A percentile compares a stretch with the other conserved stretches of the same genome.
Evolutionary conservation across 2,888 invertebrate species (phyloP).

Genomic region (Acrobasis repandana): DNA sequence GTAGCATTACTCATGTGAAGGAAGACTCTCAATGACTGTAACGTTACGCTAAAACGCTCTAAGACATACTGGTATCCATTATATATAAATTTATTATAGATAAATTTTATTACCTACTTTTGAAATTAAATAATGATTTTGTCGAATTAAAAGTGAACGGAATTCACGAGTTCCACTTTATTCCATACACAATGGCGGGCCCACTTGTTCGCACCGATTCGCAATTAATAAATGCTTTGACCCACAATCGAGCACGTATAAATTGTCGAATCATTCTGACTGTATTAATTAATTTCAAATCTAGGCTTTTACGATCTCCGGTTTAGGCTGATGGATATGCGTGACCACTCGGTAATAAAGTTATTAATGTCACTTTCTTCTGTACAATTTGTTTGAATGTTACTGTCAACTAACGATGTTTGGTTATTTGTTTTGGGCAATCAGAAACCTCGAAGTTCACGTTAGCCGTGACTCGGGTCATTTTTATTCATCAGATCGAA

Average conservation of each 20-base stretch:
- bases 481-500: slow-evolving; percentile 10
- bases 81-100: too few relatives aligned
- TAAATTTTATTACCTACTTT: slow-evolving; percentile 15
- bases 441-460: neutral
- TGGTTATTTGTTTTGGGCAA: slow-evolving; percentile 33
- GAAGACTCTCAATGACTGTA: neutral
- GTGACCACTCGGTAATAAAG: slow-evolving; percentile 53
- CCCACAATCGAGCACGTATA: slow-evolving; percentile 61
- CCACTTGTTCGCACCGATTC: slow-evolving; percentile 72
- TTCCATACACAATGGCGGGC: slow-evolving; percentile 70
- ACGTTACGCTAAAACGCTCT: neutral
- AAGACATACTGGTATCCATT: neutral
- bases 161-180: slow-evolving; percentile 68
- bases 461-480: slow-evolving; percentile 7
- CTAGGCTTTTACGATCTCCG: slow-evolving; percentile 53
- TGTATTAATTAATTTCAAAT: slow-evolving; percentile 69
- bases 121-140: slow-evolving; percentile 33
- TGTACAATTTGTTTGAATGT: slow-evolving; percentile 49
- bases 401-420: slow-evolving; percentile 42
- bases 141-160: slow-evolving; percentile 71
- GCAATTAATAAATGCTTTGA: slow-evolving; percentile 76
- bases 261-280: slow-evolving; percentile 67
- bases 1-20: neutral
- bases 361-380: slow-evolving; percentile 67
- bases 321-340: slow-evolving; percentile 54